Evolutionary conservation across 2,888 invertebrate species (phyloP).

Genomic region (Callinectes sapidus): DNA sequence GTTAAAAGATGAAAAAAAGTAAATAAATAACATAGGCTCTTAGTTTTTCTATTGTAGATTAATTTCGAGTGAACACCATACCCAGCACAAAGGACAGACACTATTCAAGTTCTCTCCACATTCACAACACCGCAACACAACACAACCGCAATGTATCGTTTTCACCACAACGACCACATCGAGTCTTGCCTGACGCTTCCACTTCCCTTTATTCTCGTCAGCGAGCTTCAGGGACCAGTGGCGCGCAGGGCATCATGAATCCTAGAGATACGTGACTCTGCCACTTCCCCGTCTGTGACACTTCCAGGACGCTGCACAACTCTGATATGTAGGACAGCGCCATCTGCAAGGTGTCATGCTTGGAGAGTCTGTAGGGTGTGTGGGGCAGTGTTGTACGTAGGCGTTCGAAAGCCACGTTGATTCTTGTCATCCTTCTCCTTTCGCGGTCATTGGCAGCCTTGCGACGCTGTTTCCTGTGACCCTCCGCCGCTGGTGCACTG

Average conservation of each 20-base stretch:
- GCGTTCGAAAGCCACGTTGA: constrained; percentile 53
- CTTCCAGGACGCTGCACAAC: constrained; percentile 15
- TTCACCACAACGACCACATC: background rate
- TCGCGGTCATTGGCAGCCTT: constrained; percentile 59
- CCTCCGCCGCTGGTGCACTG: background rate
- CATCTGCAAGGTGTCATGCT: constrained; percentile 55
- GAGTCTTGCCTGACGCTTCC: background rate
- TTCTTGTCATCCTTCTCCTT: constrained; percentile 52
- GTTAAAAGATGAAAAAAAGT: background rate
- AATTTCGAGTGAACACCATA: background rate
- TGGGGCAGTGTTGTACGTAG: constrained; percentile 36
- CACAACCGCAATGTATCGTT: background rate
- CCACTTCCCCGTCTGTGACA: background rate
- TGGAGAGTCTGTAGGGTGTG: constrained; percentile 53
- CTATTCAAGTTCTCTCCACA: background rate
- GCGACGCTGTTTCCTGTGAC: constrained; percentile 21
- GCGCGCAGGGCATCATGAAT: background rate
- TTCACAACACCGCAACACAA: background rate
- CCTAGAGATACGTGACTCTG: background rate
- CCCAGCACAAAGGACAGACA: background rate
- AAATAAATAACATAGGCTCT: background rate
- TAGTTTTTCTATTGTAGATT: background rate
- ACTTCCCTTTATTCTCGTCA: background rate
- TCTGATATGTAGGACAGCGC: constrained; percentile 51
- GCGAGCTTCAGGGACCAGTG: background rate